Percentiles rank a stretch among this genome's conserved stretches.
These are phyloP conservation scores for Saguinus midas DNA, from an alignment of 2,113 vertebrate genomes.

Conservation along the genomic window DNA sequence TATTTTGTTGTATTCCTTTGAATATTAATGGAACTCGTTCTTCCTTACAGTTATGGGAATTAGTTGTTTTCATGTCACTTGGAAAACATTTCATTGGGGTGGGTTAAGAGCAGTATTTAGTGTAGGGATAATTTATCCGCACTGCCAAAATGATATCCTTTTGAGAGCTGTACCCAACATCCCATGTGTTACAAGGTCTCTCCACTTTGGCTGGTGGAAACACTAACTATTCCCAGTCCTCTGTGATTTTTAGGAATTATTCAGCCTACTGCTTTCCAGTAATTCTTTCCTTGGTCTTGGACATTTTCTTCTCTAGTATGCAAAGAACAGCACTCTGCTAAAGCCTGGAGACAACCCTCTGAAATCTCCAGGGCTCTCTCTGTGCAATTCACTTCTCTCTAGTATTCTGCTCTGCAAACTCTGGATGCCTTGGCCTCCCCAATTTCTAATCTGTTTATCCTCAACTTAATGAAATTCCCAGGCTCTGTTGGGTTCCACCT, in stretches of 20 bases:
- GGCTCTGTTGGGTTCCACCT: background rate
- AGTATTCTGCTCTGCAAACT: background rate
- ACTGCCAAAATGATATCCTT: background rate
- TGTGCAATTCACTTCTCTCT: background rate
- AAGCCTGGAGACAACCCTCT: background rate
- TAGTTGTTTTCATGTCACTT: background rate
- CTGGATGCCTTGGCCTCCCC: background rate
- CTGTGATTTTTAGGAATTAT: background rate
- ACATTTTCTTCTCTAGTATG: background rate
- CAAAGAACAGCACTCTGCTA: background rate
- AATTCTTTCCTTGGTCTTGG: background rate
- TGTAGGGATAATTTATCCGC: background rate
- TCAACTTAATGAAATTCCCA: background rate
- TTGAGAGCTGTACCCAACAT: background rate
- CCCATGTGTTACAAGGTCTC: background rate
- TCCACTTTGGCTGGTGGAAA: background rate
- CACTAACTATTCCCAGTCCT: background rate
- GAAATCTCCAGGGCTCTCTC: background rate
- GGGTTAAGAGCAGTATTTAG: background rate
- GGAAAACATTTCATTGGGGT: background rate
- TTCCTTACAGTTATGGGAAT: background rate
- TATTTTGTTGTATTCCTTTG: background rate
- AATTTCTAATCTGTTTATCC: background rate
- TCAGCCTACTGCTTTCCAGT: background rate
- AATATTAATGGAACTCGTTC: background rate